phyloP scores from a whole-genome alignment of 2,888 invertebrate genomes.

The Elegia similella region DNA sequence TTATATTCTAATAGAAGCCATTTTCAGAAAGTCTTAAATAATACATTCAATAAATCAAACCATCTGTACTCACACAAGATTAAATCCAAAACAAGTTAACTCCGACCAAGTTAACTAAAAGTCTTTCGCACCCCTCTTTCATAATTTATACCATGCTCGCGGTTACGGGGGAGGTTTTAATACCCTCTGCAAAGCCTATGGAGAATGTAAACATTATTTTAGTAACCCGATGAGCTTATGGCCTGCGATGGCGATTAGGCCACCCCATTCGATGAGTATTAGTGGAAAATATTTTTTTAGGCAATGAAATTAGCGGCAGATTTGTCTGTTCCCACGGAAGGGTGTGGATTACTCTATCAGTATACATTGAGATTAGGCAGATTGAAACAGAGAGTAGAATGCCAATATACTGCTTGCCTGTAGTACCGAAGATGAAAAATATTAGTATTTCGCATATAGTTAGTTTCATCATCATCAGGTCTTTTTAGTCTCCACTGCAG shows the following conservation, averaged over 20 bases:
- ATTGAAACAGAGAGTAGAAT: too few relatives aligned
- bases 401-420: too few relatives aligned
- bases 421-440: too few relatives aligned
- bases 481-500: too few relatives aligned
- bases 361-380: not conserved
- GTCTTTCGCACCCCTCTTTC: conserved; percentile 20
- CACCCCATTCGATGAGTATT: conserved; percentile 36
- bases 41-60: not conserved
- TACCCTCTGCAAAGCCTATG: conserved; percentile 53
- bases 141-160: conserved; percentile 14
- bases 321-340: conserved; percentile 6
- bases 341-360: conserved; percentile 3
- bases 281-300: conserved; percentile 4
- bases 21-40: too few relatives aligned
- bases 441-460: too few relatives aligned
- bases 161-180: conserved; percentile 39
- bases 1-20: too few relatives aligned
- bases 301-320: conserved; percentile 10
- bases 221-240: conserved; percentile 76
- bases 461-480: too few relatives aligned
- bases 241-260: conserved; percentile 69
- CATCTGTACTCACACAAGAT: conserved; percentile 11
- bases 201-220: conserved; percentile 79
- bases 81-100: conserved; percentile 12
- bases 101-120: conserved; percentile 19